Base-by-base conservation (phyloP, 2,113 vertebrate species). In the Rutilus rutilus region DNA sequence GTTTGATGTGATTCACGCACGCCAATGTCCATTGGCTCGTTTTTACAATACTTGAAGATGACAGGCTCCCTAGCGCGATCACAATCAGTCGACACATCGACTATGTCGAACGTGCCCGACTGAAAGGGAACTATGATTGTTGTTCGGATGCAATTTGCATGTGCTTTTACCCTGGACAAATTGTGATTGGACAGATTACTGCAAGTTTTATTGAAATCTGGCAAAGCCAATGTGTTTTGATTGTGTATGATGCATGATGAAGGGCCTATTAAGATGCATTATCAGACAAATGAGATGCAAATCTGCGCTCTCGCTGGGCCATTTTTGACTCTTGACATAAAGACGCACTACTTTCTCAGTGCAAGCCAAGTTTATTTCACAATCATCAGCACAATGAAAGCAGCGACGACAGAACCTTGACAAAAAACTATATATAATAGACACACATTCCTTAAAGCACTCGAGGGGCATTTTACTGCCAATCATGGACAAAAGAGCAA, bases 201-300 rank as follows among this genome's bases (percentile, higher is more conserved):
- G 77, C 30, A 47, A 15, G 71, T 75, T 82, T 84, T 47, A 52
- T 78, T 69, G 6, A 59, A 83, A 88, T 85, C 67, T 25, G 69
- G 76, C 45, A n/a, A 86, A 80, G 50, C 33, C 50, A 59, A 2
- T 85, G 23, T 30, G 54, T 76, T 64, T 42, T 82, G 42, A 54
- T 23, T 59, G 25, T 83, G 62, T 71, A 47, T 42, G 47, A 78
- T 62, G 73, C 25, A 74, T 39, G 65, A 85, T 23, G 27, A 67
- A 87, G 54, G 2, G 60, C 47, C 77, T 59, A 85, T 78, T 85
- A 69, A 65, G 30, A 69, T 75, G 21, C 85, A 75, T 87, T 88
- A 85, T 82, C 87, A 85, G 75, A 62, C 50, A 27, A 77, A 74
- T 76, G 84, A 78, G 82, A 82, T 27, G 69, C 77, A 67, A 85